Percentiles rank a stretch among this genome's conserved stretches.
Evolutionary conservation across 1,140 invertebrate genomes (phyloP).

Genomic region (Pantala flavescens): DNA sequence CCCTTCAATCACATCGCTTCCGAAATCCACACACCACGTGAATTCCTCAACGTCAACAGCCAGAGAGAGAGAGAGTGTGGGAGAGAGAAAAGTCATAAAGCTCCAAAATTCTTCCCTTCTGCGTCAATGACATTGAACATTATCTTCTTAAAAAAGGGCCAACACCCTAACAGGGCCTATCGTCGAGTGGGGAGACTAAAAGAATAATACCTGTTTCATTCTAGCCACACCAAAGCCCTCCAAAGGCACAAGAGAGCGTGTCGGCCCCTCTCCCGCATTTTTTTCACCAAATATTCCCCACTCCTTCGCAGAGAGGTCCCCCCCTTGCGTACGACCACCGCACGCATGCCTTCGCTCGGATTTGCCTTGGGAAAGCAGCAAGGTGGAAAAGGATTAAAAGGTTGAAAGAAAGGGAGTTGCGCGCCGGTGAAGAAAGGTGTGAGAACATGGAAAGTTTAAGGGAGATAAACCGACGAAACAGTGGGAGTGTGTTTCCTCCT

Average conservation of each 20-base stretch:
- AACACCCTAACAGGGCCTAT: neutral
- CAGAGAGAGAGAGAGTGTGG: no score
- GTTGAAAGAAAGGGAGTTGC: neutral
- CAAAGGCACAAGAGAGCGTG: neutral
- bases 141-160: neutral
- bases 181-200: neutral
- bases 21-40: no score
- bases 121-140: neutral
- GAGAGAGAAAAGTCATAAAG: no score
- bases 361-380: neutral
- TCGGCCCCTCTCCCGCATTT: neutral
- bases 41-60: no score
- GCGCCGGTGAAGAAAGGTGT: neutral
- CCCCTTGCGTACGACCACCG: neutral
- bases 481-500: no score
- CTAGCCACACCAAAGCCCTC: neutral
- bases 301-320: neutral
- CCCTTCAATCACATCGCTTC: no score
- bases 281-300: neutral
- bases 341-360: conserved; percentile 5
- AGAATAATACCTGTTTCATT: neutral
- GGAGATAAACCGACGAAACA: no score
- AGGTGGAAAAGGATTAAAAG: neutral
- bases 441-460: neutral
- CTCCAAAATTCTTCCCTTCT: no score